A percentile compares a stretch with the other conserved stretches of the same genome.
Conservation (phyloP, 2,888 invertebrate genomes). For the Cryptosula pallasiana region DNA sequence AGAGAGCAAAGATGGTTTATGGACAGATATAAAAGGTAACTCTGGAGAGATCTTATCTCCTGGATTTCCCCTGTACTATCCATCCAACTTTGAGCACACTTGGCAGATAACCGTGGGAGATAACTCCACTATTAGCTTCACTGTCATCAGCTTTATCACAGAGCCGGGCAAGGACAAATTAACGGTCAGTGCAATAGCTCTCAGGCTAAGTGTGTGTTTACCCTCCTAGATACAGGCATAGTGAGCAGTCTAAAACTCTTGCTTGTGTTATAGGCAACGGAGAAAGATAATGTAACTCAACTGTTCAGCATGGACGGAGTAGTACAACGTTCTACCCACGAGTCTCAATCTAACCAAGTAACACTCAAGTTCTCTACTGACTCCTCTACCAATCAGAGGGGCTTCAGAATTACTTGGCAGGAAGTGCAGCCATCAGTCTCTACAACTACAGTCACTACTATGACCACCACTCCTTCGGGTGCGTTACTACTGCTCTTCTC, state of each 20-base stretch:
- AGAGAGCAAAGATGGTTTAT: background rate
- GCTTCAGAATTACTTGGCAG: background rate
- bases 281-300: background rate
- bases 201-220: too few relatives aligned
- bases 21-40: background rate
- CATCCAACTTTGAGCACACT: background rate
- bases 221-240: too few relatives aligned
- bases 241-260: too few relatives aligned
- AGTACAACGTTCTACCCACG: background rate
- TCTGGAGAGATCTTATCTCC: background rate
- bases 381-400: background rate
- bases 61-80: background rate
- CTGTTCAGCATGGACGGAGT: background rate
- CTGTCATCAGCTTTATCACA: background rate
- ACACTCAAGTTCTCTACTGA: background rate
- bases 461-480: background rate
- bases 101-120: background rate
- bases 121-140: background rate
- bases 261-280: background rate
- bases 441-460: background rate
- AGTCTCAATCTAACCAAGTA: slow-evolving; percentile 1
- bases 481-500: too few relatives aligned
- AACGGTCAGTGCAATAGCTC: background rate
- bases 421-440: background rate
- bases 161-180: background rate